Evolutionary conservation across 2,113 vertebrate genomes (phyloP).

Genomic region (Vulpes lagopus): DNA sequence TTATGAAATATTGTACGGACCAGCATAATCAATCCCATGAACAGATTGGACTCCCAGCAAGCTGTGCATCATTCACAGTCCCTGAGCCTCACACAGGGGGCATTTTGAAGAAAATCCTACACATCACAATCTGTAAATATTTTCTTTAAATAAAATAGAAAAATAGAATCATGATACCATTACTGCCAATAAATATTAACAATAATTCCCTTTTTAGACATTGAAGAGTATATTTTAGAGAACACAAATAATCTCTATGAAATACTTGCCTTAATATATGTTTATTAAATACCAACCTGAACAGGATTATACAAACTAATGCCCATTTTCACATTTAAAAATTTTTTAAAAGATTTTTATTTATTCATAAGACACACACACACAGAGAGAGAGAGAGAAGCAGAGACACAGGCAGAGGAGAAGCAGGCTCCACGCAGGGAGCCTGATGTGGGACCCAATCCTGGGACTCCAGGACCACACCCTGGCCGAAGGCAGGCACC

Average conservation of each 20-base stretch:
- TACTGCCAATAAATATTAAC: neutral
- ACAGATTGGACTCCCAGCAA: no score
- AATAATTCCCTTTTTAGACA: neutral
- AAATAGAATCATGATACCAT: no score
- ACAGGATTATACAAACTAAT: neutral
- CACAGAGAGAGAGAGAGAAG: no score
- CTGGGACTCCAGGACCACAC: no score
- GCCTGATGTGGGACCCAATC: no score
- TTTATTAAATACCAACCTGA: neutral
- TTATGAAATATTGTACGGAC: constrained; percentile 40
- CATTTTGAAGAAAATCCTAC: neutral
- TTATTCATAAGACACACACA: no score
- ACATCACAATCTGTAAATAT: neutral
- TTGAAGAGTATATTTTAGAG: neutral
- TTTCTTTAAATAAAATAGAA: neutral
- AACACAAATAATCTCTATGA: neutral
- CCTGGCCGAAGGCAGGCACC: no score
- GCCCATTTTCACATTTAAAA: neutral
- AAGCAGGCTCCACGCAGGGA: no score
- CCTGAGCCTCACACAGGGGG: neutral
- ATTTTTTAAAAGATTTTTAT: no score
- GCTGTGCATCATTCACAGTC: neutral
- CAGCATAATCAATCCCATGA: neutral
- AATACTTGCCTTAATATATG: neutral
- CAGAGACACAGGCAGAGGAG: no score